A percentile compares a stretch with the other conserved stretches of the same genome.
phyloP scores from a whole-genome alignment of 23 tunicate genomes.

The Diplosoma virens region DNA sequence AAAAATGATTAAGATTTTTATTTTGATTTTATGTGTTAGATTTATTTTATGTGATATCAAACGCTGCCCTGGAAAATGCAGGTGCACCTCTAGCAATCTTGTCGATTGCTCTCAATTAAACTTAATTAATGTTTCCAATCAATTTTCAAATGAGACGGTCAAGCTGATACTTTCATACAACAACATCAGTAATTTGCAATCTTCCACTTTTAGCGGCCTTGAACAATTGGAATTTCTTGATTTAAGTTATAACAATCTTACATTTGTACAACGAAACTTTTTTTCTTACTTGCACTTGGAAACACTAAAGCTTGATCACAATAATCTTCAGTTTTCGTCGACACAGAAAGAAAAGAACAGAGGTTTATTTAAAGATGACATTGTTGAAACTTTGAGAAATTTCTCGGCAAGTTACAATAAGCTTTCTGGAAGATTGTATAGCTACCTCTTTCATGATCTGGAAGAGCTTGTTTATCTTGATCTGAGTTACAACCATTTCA shows the following conservation, averaged over 20 bases:
- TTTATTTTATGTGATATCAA: no score
- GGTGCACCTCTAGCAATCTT: no score
- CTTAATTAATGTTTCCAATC: no score
- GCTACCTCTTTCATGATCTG: background rate
- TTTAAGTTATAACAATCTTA: background rate
- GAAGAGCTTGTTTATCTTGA: background rate
- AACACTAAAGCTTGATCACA: background rate
- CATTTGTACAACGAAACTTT: background rate
- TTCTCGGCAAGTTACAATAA: background rate
- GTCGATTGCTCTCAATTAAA: no score
- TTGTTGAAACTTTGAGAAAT: background rate
- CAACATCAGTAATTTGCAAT: background rate
- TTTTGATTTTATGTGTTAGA: no score
- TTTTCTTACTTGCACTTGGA: background rate
- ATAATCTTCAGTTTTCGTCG: no score
- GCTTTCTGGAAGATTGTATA: background rate
- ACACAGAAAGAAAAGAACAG: no score
- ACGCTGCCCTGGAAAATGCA: no score
- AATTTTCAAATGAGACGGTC: no score
- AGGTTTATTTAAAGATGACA: background rate
- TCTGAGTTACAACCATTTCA: background rate
- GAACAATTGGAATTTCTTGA: background rate
- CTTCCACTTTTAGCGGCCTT: background rate
- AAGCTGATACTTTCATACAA: background rate
- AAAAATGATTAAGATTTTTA: no score